Evolutionary conservation across 2,888 invertebrate genomes (phyloP).

Genomic region (Alloplasta piceator): DNA sequence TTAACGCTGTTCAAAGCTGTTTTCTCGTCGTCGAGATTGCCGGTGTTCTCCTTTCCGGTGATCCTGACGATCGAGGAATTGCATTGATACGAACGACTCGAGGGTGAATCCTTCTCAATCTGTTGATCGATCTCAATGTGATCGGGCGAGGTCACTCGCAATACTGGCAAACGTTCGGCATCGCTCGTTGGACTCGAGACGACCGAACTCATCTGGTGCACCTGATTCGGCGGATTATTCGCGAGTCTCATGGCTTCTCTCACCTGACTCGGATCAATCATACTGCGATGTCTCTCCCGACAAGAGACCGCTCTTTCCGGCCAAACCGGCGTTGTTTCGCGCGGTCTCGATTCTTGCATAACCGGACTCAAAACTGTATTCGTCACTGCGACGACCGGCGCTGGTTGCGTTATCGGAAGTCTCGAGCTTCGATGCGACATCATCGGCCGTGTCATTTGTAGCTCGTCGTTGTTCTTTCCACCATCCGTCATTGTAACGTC

Average conservation of each 20-base stretch:
- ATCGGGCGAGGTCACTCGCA: constrained; percentile 54
- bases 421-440: constrained; percentile 68
- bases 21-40: constrained; percentile 36
- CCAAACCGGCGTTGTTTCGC: constrained; percentile 76
- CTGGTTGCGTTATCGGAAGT: constrained; percentile 75
- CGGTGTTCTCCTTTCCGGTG: constrained; percentile 1
- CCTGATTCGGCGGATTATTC: constrained; percentile 77
- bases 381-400: constrained; percentile 80
- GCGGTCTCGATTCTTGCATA: constrained; percentile 81
- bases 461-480: constrained; percentile 81
- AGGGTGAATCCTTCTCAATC: background rate
- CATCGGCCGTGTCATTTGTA: constrained; percentile 83
- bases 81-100: background rate
- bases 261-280: constrained; percentile 84
- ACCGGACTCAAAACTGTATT: constrained; percentile 82
- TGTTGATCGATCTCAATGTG: constrained; percentile 31
- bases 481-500: constrained; percentile 82
- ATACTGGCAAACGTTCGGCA: constrained; percentile 48
- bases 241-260: constrained; percentile 76
- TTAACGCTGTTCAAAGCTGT: background rate
- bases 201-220: constrained; percentile 62
- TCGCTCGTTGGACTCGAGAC: constrained; percentile 60
- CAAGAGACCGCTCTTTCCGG: constrained; percentile 81
- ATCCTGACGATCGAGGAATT: constrained; percentile 8
- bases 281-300: constrained; percentile 81